Conservation (phyloP, 2,113 vertebrate species). For the Sylvia atricapilla region DNA sequence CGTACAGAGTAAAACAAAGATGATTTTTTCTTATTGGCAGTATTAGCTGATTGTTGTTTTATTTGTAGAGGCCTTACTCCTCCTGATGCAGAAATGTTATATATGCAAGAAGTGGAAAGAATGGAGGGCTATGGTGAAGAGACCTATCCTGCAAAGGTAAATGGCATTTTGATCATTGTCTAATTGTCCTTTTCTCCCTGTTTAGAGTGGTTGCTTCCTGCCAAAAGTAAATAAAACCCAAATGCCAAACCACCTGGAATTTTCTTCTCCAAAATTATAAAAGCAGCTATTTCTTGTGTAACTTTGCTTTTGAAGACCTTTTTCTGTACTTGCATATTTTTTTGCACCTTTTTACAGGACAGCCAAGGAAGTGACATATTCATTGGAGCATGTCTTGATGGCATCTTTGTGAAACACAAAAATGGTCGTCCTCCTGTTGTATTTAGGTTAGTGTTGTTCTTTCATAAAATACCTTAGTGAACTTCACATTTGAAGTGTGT, state of each 20-base stretch:
- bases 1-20: neutral
- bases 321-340: neutral
- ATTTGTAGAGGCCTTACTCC: slow-evolving; percentile 85
- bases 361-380: slow-evolving; percentile 90
- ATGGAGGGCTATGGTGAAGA: slow-evolving; percentile 97
- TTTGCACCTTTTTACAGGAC: slow-evolving; percentile 76
- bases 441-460: slow-evolving; percentile 79
- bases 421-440: slow-evolving; percentile 86
- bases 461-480: neutral
- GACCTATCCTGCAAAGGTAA: slow-evolving; percentile 93
- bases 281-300: neutral
- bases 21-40: neutral
- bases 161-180: neutral
- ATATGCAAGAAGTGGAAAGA: slow-evolving; percentile 97
- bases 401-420: slow-evolving; percentile 95
- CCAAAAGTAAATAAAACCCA: neutral
- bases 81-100: slow-evolving; percentile 92
- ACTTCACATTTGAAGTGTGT: neutral
- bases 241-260: neutral
- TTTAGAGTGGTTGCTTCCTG: neutral
- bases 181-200: neutral
- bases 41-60: neutral
- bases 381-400: slow-evolving; percentile 91
- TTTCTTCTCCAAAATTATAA: neutral
- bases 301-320: neutral